These are phyloP conservation scores for Drosophila tsacasi DNA, from an alignment of 1,140 invertebrate genomes.

Conservation along the genomic window DNA sequence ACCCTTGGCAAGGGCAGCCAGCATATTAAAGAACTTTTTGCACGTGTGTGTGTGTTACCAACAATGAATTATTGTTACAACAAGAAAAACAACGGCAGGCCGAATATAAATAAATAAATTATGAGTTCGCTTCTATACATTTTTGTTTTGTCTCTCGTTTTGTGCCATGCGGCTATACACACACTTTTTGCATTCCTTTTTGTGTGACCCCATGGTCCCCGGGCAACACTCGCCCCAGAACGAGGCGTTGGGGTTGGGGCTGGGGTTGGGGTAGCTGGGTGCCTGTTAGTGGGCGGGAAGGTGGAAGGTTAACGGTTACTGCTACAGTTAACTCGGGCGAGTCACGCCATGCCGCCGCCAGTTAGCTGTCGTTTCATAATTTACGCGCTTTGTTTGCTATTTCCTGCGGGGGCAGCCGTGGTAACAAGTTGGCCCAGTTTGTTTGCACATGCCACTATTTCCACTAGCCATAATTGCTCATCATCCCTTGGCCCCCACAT, in stretches of 20 bases:
- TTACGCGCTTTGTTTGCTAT: conserved; percentile 80
- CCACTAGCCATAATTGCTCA: conserved; percentile 68
- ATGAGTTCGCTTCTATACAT: conserved; percentile 63
- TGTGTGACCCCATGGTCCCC: conserved; percentile 47
- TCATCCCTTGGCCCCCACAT: conserved; percentile 38
- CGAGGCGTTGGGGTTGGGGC: not conserved
- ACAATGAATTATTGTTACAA: conserved; percentile 79
- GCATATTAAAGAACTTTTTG: conserved; percentile 34
- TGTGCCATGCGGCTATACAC: conserved; percentile 34
- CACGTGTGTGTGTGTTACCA: conserved; percentile 49
- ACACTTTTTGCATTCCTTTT: conserved; percentile 63
- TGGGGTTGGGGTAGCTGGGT: not conserved
- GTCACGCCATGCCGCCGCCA: conserved; percentile 74
- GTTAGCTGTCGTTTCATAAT: conserved; percentile 80
- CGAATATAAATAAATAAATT: conserved; percentile 79
- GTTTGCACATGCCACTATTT: conserved; percentile 54
- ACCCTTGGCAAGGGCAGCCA: conserved; percentile 36
- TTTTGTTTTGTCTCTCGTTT: conserved; percentile 52
- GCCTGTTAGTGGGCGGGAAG: not conserved
- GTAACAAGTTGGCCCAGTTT: conserved; percentile 68
- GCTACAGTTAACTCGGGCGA: conserved; percentile 58
- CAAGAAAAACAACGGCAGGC: conserved; percentile 59
- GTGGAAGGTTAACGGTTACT: conserved; percentile 50
- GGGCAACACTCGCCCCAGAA: conserved; percentile 29
- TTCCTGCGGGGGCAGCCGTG: conserved; percentile 65